These are phyloP conservation scores for Pseudoips prasinana DNA, from an alignment of 2,888 invertebrate species.

Conservation along the genomic window DNA sequence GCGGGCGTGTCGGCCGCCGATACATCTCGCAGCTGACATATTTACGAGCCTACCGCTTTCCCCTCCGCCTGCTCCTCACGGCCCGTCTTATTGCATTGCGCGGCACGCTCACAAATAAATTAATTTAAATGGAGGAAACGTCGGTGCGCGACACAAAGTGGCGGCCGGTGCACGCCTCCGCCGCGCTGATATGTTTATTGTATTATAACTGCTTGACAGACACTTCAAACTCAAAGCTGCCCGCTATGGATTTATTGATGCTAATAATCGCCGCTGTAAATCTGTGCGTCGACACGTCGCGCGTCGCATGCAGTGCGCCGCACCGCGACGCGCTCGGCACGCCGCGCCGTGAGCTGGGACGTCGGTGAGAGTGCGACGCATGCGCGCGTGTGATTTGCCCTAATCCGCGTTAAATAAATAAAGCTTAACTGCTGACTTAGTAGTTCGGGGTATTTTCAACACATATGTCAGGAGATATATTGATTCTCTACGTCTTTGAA, in stretches of 20 bases:
- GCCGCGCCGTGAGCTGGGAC: not conserved
- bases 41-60: constrained; percentile 48
- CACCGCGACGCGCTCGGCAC: not conserved
- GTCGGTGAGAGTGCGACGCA: not conserved
- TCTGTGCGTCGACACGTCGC: constrained; percentile 7
- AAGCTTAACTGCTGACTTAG: not conserved
- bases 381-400: not conserved
- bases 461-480: not conserved
- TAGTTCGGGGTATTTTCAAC: not conserved
- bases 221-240: constrained; percentile 28
- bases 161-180: not conserved
- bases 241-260: constrained; percentile 34
- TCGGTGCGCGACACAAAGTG: constrained; percentile 36
- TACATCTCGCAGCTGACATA: constrained; percentile 59
- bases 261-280: constrained; percentile 26
- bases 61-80: constrained; percentile 16
- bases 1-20: constrained; percentile 41
- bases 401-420: not conserved
- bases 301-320: not conserved
- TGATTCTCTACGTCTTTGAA: too few species aligned
- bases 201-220: constrained; percentile 30
- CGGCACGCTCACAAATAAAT: constrained; percentile 50
- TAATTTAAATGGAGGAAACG: constrained; percentile 58
- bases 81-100: constrained; percentile 49
- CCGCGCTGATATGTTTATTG: constrained; percentile 32